A percentile compares a stretch with the other conserved stretches of the same genome.
Evolutionary conservation across 2,888 invertebrate species (phyloP).

Genomic region (Tortrix viridana): DNA sequence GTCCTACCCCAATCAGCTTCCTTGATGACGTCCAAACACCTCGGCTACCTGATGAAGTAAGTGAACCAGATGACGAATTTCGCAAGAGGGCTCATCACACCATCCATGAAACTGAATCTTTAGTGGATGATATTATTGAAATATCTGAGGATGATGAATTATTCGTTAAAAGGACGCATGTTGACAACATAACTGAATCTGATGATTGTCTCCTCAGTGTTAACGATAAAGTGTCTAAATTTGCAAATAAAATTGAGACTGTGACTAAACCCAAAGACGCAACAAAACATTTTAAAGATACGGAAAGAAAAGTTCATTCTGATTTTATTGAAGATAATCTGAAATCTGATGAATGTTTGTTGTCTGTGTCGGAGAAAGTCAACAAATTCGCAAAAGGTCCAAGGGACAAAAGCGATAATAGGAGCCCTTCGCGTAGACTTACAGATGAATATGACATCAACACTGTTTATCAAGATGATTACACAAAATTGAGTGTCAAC

Average conservation of each 20-base stretch:
- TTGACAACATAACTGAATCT: slow-evolving; percentile 64
- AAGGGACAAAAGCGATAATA: slow-evolving; percentile 64
- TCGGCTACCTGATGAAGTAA: slow-evolving; percentile 89
- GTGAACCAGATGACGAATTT: slow-evolving; percentile 89
- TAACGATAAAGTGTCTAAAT: slow-evolving; percentile 83
- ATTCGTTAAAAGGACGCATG: slow-evolving; percentile 65
- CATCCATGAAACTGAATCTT: slow-evolving; percentile 85
- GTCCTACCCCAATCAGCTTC: slow-evolving; percentile 86
- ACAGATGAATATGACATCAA: slow-evolving; percentile 79
- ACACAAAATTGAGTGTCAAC: slow-evolving; percentile 84
- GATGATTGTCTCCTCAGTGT: slow-evolving; percentile 83
- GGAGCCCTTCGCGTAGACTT: slow-evolving; percentile 70
- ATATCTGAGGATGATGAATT: slow-evolving; percentile 81
- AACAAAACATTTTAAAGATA: slow-evolving; percentile 60
- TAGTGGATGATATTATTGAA: slow-evolving; percentile 83
- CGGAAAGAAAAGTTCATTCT: slow-evolving; percentile 72
- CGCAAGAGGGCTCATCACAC: slow-evolving; percentile 66
- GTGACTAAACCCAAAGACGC: slow-evolving; percentile 60
- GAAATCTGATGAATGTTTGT: slow-evolving; percentile 85
- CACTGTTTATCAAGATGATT: slow-evolving; percentile 79
- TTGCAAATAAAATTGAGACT: slow-evolving; percentile 70
- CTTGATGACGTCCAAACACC: slow-evolving; percentile 85
- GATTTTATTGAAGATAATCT: slow-evolving; percentile 79
- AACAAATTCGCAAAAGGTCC: slow-evolving; percentile 85
- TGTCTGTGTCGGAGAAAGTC: slow-evolving; percentile 89